Evolutionary conservation across 2,888 invertebrate genomes (phyloP), one percentile per base, ranked within the genome.

Genomic region (Temnothorax unifasciatus): DNA sequence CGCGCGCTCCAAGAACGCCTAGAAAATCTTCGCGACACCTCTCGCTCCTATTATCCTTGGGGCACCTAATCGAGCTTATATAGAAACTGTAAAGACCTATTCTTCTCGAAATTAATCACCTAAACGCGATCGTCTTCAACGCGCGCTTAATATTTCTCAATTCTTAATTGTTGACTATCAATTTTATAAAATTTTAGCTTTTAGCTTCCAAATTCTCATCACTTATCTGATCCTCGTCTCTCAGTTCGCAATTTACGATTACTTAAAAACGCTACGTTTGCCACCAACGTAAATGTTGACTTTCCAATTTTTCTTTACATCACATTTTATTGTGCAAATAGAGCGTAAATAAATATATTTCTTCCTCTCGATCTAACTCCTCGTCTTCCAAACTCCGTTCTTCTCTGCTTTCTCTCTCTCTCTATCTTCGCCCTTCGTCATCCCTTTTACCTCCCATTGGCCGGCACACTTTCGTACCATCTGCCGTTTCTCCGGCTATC

Each of bases 401-500:
- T 59, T 64, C 52, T 47, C 66, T 44, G 44, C 3, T 63, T n/a
- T 63, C 63, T 63, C 38, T 63, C 63, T 25, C 71, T 57, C 68
- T 21, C 54, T 34, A 68, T 52, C 69, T 85, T 57, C 73, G 68
- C 79, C 64, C 66, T 61, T 77, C 81, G 52, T 59, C 61, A 29
- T 61, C 66, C 38, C 63, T 54, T 84, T 61, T 75, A 71, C 77
- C 75, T 86, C 84, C 59, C 47, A 38, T 13, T 29, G 81, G 38
- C 29, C 63, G 75, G 76, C 82, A 44, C 76, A 29, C 34, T 34
- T 68, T 74, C 77, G 59, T 61, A 68, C 73, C 61, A 68, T 74
- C 85, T 75, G 75, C 71, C 79, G 61, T 74, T 79, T 69, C 69
- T 64, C 52, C 63, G 21, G 34, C 79, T 73, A 73, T 84, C 84